Percentiles rank a stretch among this genome's conserved stretches.
phyloP scores from a whole-genome alignment of 2,113 vertebrate species.

The Pedionomus torquatus region DNA sequence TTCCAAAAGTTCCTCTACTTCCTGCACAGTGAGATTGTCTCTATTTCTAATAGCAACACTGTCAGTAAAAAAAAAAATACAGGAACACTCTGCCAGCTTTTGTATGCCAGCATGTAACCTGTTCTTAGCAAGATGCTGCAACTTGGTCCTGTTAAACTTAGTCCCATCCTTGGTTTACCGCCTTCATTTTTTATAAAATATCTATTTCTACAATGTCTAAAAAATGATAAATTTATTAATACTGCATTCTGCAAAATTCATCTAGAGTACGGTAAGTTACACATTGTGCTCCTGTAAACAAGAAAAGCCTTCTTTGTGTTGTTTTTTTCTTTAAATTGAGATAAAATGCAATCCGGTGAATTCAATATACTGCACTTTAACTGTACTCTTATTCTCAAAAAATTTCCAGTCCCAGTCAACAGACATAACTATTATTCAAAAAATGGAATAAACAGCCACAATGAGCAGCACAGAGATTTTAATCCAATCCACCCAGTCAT shows the following conservation, averaged over 20 bases:
- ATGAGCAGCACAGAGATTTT: background rate
- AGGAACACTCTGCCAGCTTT: background rate
- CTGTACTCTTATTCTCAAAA: background rate
- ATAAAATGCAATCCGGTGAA: background rate
- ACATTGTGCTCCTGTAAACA: background rate
- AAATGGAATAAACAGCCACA: background rate
- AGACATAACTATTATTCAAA: background rate
- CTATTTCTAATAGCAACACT: background rate
- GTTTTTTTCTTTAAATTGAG: background rate
- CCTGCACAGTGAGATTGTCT: background rate
- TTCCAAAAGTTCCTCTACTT: background rate
- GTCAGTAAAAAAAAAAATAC: background rate
- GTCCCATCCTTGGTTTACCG: background rate
- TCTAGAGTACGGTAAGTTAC: background rate
- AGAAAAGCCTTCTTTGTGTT: background rate
- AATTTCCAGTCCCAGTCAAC: background rate
- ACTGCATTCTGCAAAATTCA: background rate
- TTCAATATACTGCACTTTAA: background rate
- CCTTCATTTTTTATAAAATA: background rate
- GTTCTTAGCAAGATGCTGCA: background rate
- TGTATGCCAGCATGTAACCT: background rate
- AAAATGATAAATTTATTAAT: background rate
- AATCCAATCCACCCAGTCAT: slow-evolving; percentile 21
- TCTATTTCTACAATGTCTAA: background rate
- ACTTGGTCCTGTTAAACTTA: background rate